phyloP scores from a whole-genome alignment of 2,888 invertebrate species.

The Drosophila neotestacea region DNA sequence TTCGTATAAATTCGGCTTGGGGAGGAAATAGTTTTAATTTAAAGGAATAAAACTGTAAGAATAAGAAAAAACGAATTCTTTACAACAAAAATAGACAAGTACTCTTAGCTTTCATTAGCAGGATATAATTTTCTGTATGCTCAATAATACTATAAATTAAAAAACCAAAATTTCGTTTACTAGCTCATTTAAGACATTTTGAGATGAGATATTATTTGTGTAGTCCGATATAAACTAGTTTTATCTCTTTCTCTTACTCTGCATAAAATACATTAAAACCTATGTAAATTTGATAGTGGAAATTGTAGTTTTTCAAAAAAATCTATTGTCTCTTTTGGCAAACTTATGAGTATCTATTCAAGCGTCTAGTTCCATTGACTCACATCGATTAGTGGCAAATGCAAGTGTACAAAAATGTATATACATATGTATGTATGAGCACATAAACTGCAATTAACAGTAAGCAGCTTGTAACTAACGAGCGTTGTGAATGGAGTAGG shows the following conservation, averaged over 20 bases:
- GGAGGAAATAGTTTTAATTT: no score
- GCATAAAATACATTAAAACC: neutral
- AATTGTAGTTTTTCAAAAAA: neutral
- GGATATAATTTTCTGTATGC: no score
- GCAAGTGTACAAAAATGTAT: neutral
- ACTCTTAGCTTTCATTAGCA: no score
- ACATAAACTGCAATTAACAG: conserved; percentile 8
- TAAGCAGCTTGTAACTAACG: conserved; percentile 17
- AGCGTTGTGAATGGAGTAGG: neutral
- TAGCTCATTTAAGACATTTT: neutral
- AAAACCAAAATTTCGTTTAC: neutral
- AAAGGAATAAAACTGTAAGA: no score
- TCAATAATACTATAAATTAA: no score
- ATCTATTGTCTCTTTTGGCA: neutral
- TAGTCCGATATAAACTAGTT: neutral
- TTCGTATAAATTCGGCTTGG: no score
- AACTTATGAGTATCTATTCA: conserved; percentile 1
- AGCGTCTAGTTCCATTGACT: conserved; percentile 16
- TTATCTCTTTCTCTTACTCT: neutral
- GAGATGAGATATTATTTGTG: no score
- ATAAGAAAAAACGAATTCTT: no score
- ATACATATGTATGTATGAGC: neutral
- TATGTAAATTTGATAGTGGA: neutral
- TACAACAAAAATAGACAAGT: no score
- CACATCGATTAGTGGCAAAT: conserved; percentile 12